Percentiles rank a stretch among this genome's conserved stretches.
These are phyloP conservation scores for Eupithecia inturbata DNA, from an alignment of 2,888 invertebrate species.

Conservation along the genomic window DNA sequence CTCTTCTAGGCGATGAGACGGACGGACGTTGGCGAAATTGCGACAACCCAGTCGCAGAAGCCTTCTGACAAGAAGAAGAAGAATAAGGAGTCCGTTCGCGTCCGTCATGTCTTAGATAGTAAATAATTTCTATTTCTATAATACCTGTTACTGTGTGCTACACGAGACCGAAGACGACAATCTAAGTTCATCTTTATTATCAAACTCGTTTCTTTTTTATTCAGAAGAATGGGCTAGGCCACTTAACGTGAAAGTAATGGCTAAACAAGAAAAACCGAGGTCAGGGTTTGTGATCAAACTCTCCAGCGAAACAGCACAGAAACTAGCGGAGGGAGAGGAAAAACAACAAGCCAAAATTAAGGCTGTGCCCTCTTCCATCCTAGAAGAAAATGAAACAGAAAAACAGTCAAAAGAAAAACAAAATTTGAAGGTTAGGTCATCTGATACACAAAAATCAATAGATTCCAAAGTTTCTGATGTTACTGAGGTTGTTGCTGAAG, in stretches of 20 bases:
- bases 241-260: conserved; percentile 53
- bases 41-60: no score
- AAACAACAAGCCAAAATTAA: conserved; percentile 55
- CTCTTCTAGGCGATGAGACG: no score
- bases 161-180: not conserved
- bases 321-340: conserved; percentile 73
- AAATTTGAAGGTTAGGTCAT: conserved; percentile 22
- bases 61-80: no score
- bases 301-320: conserved; percentile 76
- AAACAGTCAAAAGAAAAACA: conserved; percentile 20
- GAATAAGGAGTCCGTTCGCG: no score
- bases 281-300: conserved; percentile 79
- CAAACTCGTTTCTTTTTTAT: not conserved
- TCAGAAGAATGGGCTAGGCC: conserved; percentile 14
- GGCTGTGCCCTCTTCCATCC: not conserved
- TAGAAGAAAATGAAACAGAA: conserved; percentile 1
- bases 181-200: not conserved
- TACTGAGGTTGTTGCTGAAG: not conserved
- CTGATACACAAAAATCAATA: conserved; percentile 13
- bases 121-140: no score
- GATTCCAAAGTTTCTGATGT: conserved; percentile 5
- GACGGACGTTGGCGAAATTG: no score
- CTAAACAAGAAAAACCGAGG: conserved; percentile 65
- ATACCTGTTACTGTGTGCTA: no score
- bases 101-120: no score